Evolutionary conservation across 2,888 invertebrate genomes (phyloP).

Genomic region (Conistra vaccinii): DNA sequence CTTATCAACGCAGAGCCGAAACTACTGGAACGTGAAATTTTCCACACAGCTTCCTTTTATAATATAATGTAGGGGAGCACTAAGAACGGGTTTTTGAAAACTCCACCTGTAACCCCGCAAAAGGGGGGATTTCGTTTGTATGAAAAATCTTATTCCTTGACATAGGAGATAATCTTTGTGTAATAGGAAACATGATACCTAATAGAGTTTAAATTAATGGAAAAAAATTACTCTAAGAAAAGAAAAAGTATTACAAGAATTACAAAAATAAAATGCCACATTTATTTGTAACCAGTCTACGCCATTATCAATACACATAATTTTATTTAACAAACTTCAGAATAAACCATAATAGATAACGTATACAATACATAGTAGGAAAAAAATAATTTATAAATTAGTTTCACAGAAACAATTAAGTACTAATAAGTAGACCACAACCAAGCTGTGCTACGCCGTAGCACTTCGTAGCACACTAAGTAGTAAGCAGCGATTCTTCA

Average conservation of each 20-base stretch:
- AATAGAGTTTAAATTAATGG: neutral
- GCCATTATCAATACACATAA: neutral
- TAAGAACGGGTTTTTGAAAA: no score
- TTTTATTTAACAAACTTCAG: neutral
- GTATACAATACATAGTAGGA: neutral
- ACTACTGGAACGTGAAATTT: no score
- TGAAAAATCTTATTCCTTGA: no score
- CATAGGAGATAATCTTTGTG: neutral
- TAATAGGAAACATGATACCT: neutral
- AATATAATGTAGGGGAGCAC: no score
- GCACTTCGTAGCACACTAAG: constrained; percentile 65
- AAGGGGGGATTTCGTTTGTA: no score
- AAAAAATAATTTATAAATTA: neutral
- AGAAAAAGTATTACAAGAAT: neutral
- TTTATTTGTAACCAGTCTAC: neutral
- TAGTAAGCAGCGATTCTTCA: constrained; percentile 16
- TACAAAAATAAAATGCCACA: no score
- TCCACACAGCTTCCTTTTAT: no score
- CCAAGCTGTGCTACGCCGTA: constrained; percentile 62
- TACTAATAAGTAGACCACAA: constrained; percentile 24
- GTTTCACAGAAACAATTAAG: neutral
- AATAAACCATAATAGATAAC: neutral
- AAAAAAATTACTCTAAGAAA: neutral
- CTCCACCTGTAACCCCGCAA: no score
- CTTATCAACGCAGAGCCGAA: no score